phyloP scores from a whole-genome alignment of 2,888 invertebrate genomes.

The Xestoiulus laeticollis region DNA sequence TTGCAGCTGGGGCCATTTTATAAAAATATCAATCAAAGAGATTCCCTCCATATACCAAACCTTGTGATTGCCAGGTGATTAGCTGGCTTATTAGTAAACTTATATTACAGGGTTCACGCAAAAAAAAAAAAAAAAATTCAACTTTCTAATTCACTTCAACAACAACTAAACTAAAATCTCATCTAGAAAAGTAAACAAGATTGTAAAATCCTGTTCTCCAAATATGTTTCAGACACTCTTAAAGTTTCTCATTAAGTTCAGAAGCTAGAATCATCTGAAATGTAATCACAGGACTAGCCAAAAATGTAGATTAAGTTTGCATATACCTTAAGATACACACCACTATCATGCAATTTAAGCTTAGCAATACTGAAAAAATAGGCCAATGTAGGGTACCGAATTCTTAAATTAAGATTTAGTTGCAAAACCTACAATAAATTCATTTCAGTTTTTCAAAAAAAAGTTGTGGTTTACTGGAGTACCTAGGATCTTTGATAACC shows the following conservation, averaged over 20 bases:
- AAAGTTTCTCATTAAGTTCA: not conserved
- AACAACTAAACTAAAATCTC: not conserved
- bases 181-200: not conserved
- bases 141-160: no score
- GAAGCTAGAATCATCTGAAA: not conserved
- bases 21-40: not conserved
- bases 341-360: no score
- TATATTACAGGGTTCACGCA: no score
- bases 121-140: no score
- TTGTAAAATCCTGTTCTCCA: not conserved
- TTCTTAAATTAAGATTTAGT: no score
- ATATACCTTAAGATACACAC: not conserved
- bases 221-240: not conserved
- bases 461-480: no score
- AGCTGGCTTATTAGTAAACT: no score
- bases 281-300: not conserved
- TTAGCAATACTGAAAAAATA: no score
- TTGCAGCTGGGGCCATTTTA: conserved; percentile 19
- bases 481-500: no score
- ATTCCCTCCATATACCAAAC: not conserved
- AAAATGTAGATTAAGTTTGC: not conserved
- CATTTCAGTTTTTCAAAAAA: no score
- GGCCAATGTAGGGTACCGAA: no score
- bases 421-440: no score
- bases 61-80: not conserved